Evolutionary conservation across 2,797 vertebrate genomes (phyloP).

Genomic region (Amazonetta brasiliensis): DNA sequence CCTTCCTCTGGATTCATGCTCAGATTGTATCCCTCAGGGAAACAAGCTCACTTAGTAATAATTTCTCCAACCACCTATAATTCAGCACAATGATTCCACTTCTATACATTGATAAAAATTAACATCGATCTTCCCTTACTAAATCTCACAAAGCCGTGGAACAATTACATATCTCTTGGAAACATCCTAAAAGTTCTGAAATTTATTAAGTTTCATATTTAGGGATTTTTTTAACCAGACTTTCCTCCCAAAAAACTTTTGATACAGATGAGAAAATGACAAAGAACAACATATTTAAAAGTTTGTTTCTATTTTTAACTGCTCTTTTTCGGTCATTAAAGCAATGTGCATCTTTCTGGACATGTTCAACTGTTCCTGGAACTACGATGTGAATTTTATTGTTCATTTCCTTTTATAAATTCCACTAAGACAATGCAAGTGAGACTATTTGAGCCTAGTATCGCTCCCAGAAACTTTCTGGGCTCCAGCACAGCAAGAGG

Average conservation of each 20-base stretch:
- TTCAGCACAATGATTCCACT: not conserved
- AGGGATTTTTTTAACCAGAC: not conserved
- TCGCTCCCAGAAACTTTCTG: not conserved
- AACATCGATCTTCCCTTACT: not conserved
- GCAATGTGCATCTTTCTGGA: accelerated
- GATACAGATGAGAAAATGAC: not conserved
- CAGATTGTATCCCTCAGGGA: not conserved
- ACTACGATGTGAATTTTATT: not conserved
- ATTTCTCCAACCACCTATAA: not conserved
- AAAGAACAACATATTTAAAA: not conserved
- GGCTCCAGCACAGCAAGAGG: not conserved
- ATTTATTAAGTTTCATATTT: not conserved
- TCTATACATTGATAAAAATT: not conserved
- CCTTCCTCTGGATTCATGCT: not conserved
- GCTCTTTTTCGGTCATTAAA: not conserved
- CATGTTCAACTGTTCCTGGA: not conserved
- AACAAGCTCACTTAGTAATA: not conserved
- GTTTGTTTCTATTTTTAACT: not conserved
- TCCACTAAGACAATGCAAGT: not conserved
- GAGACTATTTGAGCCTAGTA: not conserved
- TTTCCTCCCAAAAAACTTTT: not conserved
- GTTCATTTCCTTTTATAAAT: not conserved
- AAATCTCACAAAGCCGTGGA: not conserved
- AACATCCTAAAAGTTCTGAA: not conserved
- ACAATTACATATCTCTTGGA: not conserved